phyloP scores from a whole-genome alignment of 2,113 vertebrate species.

The Panthera uncia region DNA sequence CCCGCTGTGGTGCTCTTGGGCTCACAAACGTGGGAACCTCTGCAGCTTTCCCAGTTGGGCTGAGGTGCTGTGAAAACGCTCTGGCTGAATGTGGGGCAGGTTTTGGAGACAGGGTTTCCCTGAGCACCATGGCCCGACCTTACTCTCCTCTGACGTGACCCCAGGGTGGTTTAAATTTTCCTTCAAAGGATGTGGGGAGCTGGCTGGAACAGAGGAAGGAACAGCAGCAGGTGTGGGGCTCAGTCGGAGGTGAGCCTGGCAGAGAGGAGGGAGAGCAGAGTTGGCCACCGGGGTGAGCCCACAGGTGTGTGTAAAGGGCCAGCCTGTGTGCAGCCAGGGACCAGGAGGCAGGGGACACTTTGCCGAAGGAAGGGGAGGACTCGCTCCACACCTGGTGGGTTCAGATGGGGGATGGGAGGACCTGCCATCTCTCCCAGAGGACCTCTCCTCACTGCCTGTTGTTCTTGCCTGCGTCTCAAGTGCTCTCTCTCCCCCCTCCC shows the following conservation, averaged over 20 bases:
- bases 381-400: background rate
- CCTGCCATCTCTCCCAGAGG: background rate
- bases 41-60: background rate
- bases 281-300: no score
- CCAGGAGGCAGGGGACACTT: background rate
- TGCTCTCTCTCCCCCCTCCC: background rate
- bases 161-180: background rate
- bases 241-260: background rate
- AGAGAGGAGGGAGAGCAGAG: background rate
- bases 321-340: background rate
- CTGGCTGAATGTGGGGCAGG: background rate
- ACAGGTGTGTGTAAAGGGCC: background rate
- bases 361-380: no score
- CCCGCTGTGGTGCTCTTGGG: fast-evolving
- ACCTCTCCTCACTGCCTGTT: background rate
- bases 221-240: background rate
- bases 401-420: background rate
- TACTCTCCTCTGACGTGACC: background rate
- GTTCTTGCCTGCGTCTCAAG: background rate
- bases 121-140: fast-evolving
- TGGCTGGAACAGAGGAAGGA: background rate
- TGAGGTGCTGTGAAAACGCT: background rate
- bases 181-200: background rate
- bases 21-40: background rate
- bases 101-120: background rate